phyloP scores from a whole-genome alignment of 2,113 vertebrate species.

The Suncus etruscus region DNA sequence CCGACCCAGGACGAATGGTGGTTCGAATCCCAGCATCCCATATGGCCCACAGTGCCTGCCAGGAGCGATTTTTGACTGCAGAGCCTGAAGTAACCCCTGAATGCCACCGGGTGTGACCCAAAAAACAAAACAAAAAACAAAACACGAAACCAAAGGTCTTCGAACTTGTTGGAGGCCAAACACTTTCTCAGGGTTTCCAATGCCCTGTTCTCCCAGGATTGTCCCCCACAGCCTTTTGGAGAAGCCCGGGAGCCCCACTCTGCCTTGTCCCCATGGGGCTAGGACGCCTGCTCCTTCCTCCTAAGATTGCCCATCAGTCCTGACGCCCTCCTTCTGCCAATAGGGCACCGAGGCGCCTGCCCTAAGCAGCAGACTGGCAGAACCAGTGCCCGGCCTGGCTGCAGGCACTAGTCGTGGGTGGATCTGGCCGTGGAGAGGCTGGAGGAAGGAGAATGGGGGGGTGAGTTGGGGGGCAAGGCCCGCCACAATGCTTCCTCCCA shows the following conservation, averaged over 20 bases:
- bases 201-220: too few relatives aligned
- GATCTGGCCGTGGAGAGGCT: conserved; percentile 56
- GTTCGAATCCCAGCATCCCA: too few relatives aligned
- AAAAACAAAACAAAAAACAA: too few relatives aligned
- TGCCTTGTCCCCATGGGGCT: neutral
- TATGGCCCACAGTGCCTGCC: too few relatives aligned
- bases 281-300: conserved; percentile 38
- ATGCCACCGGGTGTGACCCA: too few relatives aligned
- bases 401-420: conserved; percentile 60
- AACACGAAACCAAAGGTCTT: neutral
- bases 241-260: too few relatives aligned
- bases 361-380: conserved; percentile 63
- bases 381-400: conserved; percentile 62
- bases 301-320: neutral
- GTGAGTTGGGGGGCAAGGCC: too few relatives aligned
- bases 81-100: too few relatives aligned
- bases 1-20: too few relatives aligned
- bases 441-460: neutral
- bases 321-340: conserved; percentile 59
- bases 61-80: too few relatives aligned
- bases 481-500: neutral
- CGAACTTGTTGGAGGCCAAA: neutral
- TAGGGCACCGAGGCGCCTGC: conserved; percentile 58
- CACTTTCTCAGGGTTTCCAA: neutral
- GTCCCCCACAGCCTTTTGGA: too few relatives aligned